Conservation (phyloP, 2,888 invertebrate species). For the Hoplodrina blanda region DNA sequence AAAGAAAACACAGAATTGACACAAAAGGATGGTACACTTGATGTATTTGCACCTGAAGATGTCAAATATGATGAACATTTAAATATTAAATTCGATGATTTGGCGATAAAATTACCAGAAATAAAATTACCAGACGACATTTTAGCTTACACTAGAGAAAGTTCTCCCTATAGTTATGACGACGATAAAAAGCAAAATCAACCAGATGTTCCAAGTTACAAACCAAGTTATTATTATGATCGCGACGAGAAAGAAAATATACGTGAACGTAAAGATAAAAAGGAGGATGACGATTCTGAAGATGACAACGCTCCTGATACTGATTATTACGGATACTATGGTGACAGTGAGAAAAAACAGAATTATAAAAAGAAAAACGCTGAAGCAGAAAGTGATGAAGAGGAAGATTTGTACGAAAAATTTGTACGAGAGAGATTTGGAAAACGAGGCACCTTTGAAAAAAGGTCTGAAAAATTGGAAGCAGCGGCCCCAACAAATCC, state of each 20-base stretch:
- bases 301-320: constrained; percentile 62
- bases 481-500: constrained; percentile 72
- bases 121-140: constrained; percentile 87
- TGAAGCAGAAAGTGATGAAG: constrained; percentile 70
- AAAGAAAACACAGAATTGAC: constrained; percentile 61
- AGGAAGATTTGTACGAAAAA: constrained; percentile 85
- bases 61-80: constrained; percentile 81
- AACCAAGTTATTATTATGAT: constrained; percentile 70
- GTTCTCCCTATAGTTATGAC: constrained; percentile 68
- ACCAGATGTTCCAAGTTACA: constrained; percentile 54
- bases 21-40: constrained; percentile 73
- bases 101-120: constrained; percentile 85
- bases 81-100: constrained; percentile 83
- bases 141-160: constrained; percentile 78
- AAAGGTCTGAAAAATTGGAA: constrained; percentile 78
- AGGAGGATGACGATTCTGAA: constrained; percentile 60
- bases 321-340: constrained; percentile 63
- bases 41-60: constrained; percentile 72
- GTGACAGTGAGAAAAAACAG: constrained; percentile 66
- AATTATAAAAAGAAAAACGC: constrained; percentile 71
- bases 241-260: constrained; percentile 65
- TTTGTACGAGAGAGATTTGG: constrained; percentile 87
- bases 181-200: constrained; percentile 63
- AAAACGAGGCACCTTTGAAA: constrained; percentile 79
- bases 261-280: constrained; percentile 56